Conservation (phyloP, 64 coral and sea anemone species). For the Astreopora myriophthalma region DNA sequence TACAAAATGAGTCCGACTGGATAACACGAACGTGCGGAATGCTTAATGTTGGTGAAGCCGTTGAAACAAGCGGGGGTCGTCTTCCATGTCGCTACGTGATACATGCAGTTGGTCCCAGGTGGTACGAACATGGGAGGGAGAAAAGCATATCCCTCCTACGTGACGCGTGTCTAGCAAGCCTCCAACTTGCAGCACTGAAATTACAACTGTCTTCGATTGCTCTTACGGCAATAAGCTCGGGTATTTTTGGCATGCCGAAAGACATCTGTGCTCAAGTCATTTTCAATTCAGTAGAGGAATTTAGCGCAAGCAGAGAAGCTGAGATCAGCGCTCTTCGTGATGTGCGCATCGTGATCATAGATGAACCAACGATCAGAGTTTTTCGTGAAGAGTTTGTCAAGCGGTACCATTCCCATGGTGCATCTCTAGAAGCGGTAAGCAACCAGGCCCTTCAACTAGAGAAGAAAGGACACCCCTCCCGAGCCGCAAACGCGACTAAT, state of each 20-base stretch:
- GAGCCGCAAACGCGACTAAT: neutral
- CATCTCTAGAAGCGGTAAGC: neutral
- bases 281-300: conserved; percentile 40
- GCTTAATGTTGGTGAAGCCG: conserved; percentile 14
- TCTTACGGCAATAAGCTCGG: conserved; percentile 79
- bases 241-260: conserved; percentile 64
- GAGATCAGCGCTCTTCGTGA: conserved; percentile 28
- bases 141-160: neutral
- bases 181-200: conserved; percentile 39
- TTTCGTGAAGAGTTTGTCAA: conserved; percentile 66
- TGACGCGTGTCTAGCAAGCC: conserved; percentile 30
- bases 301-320: neutral
- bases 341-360: conserved; percentile 61
- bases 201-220: conserved; percentile 52
- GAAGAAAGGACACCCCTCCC: neutral
- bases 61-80: neutral
- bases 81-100: conserved; percentile 37
- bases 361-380: conserved; percentile 9
- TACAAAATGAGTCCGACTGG: neutral
- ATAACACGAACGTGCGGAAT: neutral
- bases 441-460: neutral
- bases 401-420: neutral
- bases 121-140: neutral
- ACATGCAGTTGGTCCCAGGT: conserved; percentile 59
- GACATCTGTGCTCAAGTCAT: conserved; percentile 58